phyloP scores from a whole-genome alignment of 2,797 vertebrate species.

The Hyperoplus immaculatus region DNA sequence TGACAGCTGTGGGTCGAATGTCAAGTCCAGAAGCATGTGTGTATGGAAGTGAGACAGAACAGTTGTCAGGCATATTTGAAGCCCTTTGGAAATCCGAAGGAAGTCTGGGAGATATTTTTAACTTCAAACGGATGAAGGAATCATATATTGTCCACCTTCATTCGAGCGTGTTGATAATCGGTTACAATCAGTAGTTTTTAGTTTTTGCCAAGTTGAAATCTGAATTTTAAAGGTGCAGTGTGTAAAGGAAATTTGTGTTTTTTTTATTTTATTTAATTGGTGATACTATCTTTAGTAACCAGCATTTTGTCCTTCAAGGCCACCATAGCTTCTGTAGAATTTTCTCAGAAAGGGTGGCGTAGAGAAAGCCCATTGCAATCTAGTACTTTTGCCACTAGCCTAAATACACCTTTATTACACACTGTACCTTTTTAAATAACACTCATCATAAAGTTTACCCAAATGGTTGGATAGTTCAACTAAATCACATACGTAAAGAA shows the following conservation, averaged over 20 bases:
- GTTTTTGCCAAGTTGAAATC: neutral
- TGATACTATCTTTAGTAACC: too few relatives aligned
- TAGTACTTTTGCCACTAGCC: too few relatives aligned
- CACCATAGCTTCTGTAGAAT: too few relatives aligned
- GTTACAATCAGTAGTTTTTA: neutral
- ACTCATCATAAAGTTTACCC: too few relatives aligned
- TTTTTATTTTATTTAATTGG: too few relatives aligned
- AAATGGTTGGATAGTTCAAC: neutral
- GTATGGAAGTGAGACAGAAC: slow-evolving; percentile 73
- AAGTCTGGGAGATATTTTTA: slow-evolving; percentile 46
- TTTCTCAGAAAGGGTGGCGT: too few relatives aligned
- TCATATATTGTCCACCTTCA: slow-evolving; percentile 15
- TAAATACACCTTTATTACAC: too few relatives aligned
- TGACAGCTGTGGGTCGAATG: slow-evolving; percentile 70
- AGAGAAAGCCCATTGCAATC: too few relatives aligned
- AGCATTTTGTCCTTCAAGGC: too few relatives aligned
- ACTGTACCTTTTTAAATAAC: too few relatives aligned
- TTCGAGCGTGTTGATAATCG: slow-evolving; percentile 13
- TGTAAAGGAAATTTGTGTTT: too few relatives aligned
- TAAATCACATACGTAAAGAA: slow-evolving; percentile 18
- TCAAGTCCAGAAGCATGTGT: slow-evolving; percentile 75
- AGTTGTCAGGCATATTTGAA: slow-evolving; percentile 45
- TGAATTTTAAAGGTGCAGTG: too few relatives aligned
- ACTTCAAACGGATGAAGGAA: slow-evolving; percentile 61
- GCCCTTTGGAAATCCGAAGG: slow-evolving; percentile 21